Evolutionary conservation across 2,113 vertebrate species (phyloP), one percentile per base, ranked within the genome.

Genomic region (Parus major): DNA sequence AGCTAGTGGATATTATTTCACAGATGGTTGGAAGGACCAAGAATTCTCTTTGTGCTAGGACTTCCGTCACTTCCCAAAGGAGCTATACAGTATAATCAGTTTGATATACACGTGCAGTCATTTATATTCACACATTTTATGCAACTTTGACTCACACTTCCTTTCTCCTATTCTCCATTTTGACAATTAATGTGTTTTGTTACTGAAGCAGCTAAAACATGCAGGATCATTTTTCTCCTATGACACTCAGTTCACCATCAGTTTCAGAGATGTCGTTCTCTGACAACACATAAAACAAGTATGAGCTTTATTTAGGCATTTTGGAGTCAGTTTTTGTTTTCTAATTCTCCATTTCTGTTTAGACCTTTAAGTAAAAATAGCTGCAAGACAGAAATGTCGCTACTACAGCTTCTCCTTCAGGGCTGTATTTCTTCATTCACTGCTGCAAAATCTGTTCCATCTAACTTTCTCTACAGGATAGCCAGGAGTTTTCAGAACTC

Each of bases 51-150:
- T 3, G 1, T 61, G 33, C 56, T 59, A 66, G 22, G 64, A 59
- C 21, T 90, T 77, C 39, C 3, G 0, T 66, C 24, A 24, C 11
- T 95, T 93, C 55, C 50, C 23, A 52, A 59, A 50, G 60, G 47
- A 94, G 22, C 16, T 78, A 35, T n/a, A 25, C 15, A 61, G 29
- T 73, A 88, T 77, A 88, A 85, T 68, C 33, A 11, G 39, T 81
- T 76, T 56, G 60, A 66, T 77, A 81, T 17, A 77, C 31, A 83
- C 1, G 2, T 63, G 19, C 81, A 95, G 44, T 76, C 61, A 82
- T 80, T 91, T 95, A 88, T 78, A 85, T n/a, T 87, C 82, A 72
- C 57, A 49, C 7, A 65, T 90, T 92, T 88, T 75, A n/a, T 94
- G 63, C n/a, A 73, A 61, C 25, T 87, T 86, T 87, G 73, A 57